Base-by-base conservation (phyloP, 2,113 vertebrate genomes). In the Otus sunia region DNA sequence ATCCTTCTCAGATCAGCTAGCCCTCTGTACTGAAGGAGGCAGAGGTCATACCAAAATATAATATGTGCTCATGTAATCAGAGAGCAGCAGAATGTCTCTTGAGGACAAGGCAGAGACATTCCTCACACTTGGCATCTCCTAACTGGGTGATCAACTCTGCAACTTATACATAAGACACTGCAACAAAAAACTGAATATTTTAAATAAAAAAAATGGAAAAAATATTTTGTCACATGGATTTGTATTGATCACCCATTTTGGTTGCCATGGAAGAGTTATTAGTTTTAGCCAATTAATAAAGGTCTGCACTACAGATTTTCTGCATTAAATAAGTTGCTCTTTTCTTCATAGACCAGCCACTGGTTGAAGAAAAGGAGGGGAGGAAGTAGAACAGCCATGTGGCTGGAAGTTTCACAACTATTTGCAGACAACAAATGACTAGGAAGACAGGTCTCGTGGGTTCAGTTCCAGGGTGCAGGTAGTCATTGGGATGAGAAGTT, bases 31-130 rank as follows among this genome's bases (percentile, higher is more conserved):
- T 87, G 66, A 79, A 92, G 62, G 62, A 84, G 72, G 43, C 52
- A 95, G 86, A 74, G 64, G 64, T 94, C 88, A 39, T 32, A 81
- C 69, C 43, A 78, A 94, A 94, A 89, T 89, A 89, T 20, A 11
- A 8, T 7, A 12, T n/a, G 52, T 59, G 52, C 59, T 86, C 90
- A 71, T 30, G 27, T 75, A 93, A 93, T 37, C 60, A 93, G 64
- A 92, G 86, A 83, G 59, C 41, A 83, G 79, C 59, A 80, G 72
- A 49, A 49, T 45, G 49, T 49, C 63, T 93, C 80, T 26, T 18
- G 15, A 90, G 72, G 50, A 59, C 78, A 88, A 68, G 74, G 71
- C 69, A 94, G 66, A 76, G 71, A 79, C 26, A 27, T 63, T 92
- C 50, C 39, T 88, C 56, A 56, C 1, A 14, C 79, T 83, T 66